Base-by-base conservation (phyloP, 2,888 invertebrate genomes). In the Notodonta dromedarius region DNA sequence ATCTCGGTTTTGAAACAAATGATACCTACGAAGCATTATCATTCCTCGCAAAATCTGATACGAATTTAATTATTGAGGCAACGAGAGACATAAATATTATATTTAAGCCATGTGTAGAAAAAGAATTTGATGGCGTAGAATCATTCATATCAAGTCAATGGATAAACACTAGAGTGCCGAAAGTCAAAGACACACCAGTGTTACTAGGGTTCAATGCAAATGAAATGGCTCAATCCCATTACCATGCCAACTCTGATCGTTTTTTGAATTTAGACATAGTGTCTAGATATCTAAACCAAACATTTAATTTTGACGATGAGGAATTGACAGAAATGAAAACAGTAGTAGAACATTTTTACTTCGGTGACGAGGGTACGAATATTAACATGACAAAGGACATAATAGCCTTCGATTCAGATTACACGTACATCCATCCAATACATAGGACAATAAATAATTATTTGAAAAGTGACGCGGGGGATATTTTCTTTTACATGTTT, bases 401-500 rank as follows among this genome's bases (percentile, higher is more conserved):
- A 3, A 72, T 78, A 4, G 65, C 86, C 13, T 87, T 86, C 53
- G 74, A 79, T 60, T 84, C 88, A 0, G 90, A 90, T 70, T 81
- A 77, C 8, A 69, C 69, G 9, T 89, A 80, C 54, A 73, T 65
- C 14, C 73, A 86, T 66, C 85, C 89, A 0, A 63, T 74, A 4
- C 80, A 84, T 14, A 78, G 84, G 65, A 79, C 73, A 56, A 74
- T 89, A 1, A 59, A 65, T 5, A 83, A 78, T 55, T 86, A 74
- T 65, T 58, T 84, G 2, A 70, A 76, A 0, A 78, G 67, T 54
- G 71, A 67, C 9, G 81, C 78, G 3, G 65, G 67, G 0, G 59
- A 74, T 5, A 78, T 90, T 16, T 90, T 75, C 58, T 82, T 83
- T 14, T 90, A 89, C 40, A 66, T 87, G 67, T 90, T 90, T 73